phyloP scores from a whole-genome alignment of 2,888 invertebrate genomes.

The Piscicola geometra region DNA sequence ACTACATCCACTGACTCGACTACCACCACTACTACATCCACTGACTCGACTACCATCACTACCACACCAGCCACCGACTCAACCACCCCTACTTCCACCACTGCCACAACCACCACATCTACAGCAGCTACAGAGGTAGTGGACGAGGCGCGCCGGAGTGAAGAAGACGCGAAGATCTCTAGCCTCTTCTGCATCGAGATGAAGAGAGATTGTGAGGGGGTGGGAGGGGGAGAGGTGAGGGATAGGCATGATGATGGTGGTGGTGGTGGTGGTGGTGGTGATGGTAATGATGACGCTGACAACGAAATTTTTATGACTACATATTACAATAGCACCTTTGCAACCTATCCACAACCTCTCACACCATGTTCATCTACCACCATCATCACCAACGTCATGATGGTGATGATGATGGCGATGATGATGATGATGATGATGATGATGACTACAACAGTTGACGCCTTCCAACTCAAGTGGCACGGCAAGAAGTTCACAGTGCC shows the following conservation, averaged over 20 bases:
- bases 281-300: conserved; percentile 10
- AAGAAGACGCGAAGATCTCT: conserved; percentile 20
- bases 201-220: conserved; percentile 28
- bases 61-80: not conserved
- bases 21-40: not conserved
- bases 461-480: conserved; percentile 35
- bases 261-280: not conserved
- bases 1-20: not conserved
- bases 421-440: conserved; percentile 17
- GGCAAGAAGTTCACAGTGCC: conserved; percentile 36
- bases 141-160: not conserved
- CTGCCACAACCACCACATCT: not conserved
- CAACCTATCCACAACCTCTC: too few species aligned
- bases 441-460: conserved; percentile 47
- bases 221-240: not conserved
- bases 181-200: conserved; percentile 25
- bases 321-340: too few species aligned
- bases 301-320: too few species aligned
- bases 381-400: too few species aligned
- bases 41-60: not conserved
- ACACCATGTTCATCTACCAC: too few species aligned
- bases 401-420: not conserved
- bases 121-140: not conserved
- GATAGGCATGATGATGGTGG: not conserved
- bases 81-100: not conserved